A percentile compares a stretch with the other conserved stretches of the same genome.
Conservation (phyloP, 2,888 invertebrate species). For the Drosophila rubida region DNA sequence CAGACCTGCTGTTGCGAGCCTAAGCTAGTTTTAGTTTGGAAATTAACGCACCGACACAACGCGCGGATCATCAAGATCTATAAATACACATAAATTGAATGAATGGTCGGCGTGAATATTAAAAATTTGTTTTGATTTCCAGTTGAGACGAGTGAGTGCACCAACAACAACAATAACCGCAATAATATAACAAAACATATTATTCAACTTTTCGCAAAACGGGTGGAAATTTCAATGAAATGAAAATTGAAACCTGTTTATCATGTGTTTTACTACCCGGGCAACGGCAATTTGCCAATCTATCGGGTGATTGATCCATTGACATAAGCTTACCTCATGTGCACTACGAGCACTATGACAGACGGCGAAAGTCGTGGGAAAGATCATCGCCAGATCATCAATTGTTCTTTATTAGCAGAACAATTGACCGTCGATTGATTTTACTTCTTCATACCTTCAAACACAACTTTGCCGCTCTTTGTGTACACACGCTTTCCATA, state of each 20-base stretch:
- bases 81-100: constrained; percentile 33
- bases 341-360: background rate
- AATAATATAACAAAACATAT: constrained; percentile 5
- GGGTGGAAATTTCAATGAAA: background rate
- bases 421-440: background rate
- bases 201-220: constrained; percentile 21
- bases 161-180: background rate
- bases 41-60: constrained; percentile 60
- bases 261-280: background rate
- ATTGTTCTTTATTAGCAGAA: constrained; percentile 4
- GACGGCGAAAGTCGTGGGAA: constrained; percentile 24
- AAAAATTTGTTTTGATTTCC: constrained; percentile 12
- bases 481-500: constrained; percentile 30
- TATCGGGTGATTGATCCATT: constrained; percentile 16
- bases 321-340: constrained; percentile 34
- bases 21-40: constrained; percentile 72
- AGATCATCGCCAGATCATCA: constrained; percentile 16
- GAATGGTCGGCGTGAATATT: constrained; percentile 29
- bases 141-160: constrained; percentile 39
- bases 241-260: constrained; percentile 23
- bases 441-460: background rate
- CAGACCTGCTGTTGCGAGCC: constrained; percentile 33
- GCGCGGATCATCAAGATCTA: constrained; percentile 38
- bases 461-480: background rate
- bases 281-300: background rate